Base-by-base conservation (phyloP, 2,888 invertebrate species). In the Trachelus tabidus region DNA sequence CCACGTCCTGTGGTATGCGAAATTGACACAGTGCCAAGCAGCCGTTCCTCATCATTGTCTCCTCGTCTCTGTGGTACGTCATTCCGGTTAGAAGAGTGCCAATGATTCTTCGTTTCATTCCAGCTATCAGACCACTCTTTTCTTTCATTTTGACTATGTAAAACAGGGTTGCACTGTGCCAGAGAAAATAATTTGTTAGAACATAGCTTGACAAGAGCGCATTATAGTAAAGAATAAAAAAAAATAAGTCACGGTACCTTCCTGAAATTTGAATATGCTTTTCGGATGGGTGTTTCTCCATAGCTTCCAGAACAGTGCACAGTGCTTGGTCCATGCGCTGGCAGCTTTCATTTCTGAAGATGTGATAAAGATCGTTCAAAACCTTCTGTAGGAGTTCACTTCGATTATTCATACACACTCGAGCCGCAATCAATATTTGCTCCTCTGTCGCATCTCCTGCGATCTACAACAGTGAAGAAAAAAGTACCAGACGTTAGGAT, bases 11-110 rank as follows among this genome's bases (percentile, higher is more conserved):
- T 3, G 99, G 99, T 91, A 99, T 98, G 90, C 96, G 97, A 90
- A 98, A 98, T 92, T 98, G 98, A 89, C 98, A 98, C 69, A 99
- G 93, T 0, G 98, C 98, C 80, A 99, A 94, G 92, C 98, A 98
- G 76, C 98, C 98, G 92, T 99, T 99, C 77, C 98, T 93, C 95
- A 99, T 96, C 98, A 99, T 98, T 35, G 97, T 98, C 84, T 97
- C 96, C 89, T 98, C 98, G 56, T 95, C 94, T 81, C 95, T 94
- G 89, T 98, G 97, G 77, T 95, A 94, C 85, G 96, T 96, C 98
- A 98, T 98, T 31, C 96, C 98, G 88, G 97, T 96, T 68, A 98
- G 93, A 76, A 98, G 92, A 0, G 96, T 95, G 1, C 95, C 94
- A 77, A 98, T 96, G 79, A 98, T 96, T 86, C 95, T 94, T 88